Evolutionary conservation across 2,797 vertebrate genomes (phyloP).

Genomic region (Gallirallus australis): DNA sequence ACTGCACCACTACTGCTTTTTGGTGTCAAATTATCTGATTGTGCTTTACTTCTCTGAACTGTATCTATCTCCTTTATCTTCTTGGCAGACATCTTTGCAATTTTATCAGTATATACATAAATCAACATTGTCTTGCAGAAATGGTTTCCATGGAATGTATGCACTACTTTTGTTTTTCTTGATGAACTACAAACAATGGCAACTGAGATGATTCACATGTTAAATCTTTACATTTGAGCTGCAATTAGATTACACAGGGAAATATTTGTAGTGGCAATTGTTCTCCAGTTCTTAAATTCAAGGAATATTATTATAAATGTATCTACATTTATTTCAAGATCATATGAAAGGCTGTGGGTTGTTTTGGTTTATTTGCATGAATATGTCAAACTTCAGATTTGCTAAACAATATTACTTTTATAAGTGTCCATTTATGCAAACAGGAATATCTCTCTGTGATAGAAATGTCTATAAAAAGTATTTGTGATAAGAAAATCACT

Average conservation of each 20-base stretch:
- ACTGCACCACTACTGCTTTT: background rate
- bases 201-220: background rate
- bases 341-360: background rate
- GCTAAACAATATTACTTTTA: background rate
- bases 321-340: background rate
- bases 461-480: background rate
- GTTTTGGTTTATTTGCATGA: background rate
- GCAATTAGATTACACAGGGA: background rate
- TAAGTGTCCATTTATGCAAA: background rate
- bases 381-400: background rate
- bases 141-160: background rate
- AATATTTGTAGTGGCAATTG: background rate
- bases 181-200: background rate
- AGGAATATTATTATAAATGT: background rate
- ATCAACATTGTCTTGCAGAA: background rate
- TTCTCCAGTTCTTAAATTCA: background rate
- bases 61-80: background rate
- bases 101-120: background rate
- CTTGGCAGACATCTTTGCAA: background rate
- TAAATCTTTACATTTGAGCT: background rate
- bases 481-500: background rate
- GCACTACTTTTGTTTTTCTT: background rate
- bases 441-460: background rate
- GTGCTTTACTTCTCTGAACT: background rate
- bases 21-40: background rate